phyloP scores from a whole-genome alignment of 2,797 vertebrate genomes.

The Oreochromis mossambicus region DNA sequence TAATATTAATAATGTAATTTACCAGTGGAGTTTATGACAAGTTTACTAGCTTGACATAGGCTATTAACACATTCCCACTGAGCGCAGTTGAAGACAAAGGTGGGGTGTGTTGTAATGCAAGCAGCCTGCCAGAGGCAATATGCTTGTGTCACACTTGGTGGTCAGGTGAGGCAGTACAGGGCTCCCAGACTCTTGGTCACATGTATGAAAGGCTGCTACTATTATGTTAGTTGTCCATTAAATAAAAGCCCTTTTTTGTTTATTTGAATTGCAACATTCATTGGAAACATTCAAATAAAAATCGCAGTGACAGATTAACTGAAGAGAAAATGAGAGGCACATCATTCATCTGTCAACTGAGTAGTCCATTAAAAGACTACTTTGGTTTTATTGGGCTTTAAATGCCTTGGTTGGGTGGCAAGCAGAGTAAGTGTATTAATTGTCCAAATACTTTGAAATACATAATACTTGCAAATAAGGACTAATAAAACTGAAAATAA shows the following conservation, averaged over 20 bases:
- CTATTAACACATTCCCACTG: not conserved
- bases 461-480: not conserved
- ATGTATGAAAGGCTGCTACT: not conserved
- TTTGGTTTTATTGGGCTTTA: not conserved
- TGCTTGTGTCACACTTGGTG: not conserved
- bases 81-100: not conserved
- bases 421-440: not conserved
- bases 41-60: not conserved
- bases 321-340: not conserved
- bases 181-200: not conserved
- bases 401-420: not conserved
- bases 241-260: accelerated
- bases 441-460: not conserved
- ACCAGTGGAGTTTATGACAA: not conserved
- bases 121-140: not conserved
- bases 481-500: not conserved
- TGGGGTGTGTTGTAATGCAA: not conserved
- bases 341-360: not conserved
- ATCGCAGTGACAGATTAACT: not conserved
- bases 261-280: not conserved
- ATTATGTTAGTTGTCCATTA: not conserved
- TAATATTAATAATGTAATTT: not conserved
- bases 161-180: not conserved
- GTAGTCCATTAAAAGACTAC: not conserved
- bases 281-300: not conserved